phyloP scores from a whole-genome alignment of 2,888 invertebrate species.

The Epiblema foenella region DNA sequence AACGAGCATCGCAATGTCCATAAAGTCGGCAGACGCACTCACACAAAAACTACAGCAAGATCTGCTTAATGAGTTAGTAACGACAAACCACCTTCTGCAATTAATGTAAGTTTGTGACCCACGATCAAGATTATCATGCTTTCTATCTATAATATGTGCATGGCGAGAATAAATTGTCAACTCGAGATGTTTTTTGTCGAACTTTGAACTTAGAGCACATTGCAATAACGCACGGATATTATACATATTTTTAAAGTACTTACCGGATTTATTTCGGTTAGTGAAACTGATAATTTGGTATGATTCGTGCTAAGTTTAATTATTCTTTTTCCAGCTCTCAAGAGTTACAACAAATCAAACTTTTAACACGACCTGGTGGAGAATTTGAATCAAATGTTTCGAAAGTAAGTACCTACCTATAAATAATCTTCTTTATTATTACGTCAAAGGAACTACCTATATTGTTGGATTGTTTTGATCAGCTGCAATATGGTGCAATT shows the following conservation, averaged over 20 bases:
- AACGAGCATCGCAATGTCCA: constrained; percentile 50
- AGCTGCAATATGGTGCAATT: no score
- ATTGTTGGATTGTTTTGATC: no score
- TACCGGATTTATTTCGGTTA: not conserved
- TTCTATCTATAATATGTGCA: not conserved
- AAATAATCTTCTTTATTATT: not conserved
- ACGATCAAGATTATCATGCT: not conserved
- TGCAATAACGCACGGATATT: no score
- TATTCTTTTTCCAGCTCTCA: constrained; percentile 59
- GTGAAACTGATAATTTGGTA: not conserved
- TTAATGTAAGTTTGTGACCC: constrained; percentile 65
- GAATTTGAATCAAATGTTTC: constrained; percentile 66
- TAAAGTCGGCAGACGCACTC: constrained; percentile 52
- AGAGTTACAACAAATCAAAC: constrained; percentile 70
- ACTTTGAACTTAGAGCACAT: no score
- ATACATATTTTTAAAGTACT: no score
- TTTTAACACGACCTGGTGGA: constrained; percentile 64
- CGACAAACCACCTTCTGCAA: constrained; percentile 68
- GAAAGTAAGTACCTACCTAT: constrained; percentile 57
- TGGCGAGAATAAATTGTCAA: no score
- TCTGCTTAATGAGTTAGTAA: constrained; percentile 72
- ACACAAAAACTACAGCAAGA: constrained; percentile 69
- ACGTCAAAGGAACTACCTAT: no score
- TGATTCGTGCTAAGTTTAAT: not conserved
- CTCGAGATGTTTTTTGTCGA: no score